These are phyloP conservation scores for Agapornis canus DNA, from an alignment of 2,797 vertebrate genomes.

Conservation along the genomic window DNA sequence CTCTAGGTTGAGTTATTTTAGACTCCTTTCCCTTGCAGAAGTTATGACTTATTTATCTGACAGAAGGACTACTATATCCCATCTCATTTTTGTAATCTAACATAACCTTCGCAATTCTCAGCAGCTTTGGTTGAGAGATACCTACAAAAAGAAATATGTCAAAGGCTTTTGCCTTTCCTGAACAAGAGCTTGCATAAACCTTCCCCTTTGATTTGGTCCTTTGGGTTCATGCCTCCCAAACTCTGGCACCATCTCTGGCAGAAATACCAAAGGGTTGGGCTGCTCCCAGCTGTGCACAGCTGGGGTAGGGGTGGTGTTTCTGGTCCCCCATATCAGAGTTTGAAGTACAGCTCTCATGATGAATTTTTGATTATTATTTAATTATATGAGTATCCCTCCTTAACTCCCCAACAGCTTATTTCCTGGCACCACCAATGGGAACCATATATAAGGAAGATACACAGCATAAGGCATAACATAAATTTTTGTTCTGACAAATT, in stretches of 20 bases:
- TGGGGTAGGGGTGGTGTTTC: fast-evolving
- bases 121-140: background rate
- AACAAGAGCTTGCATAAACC: background rate
- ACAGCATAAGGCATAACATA: fast-evolving
- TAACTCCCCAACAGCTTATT: background rate
- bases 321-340: fast-evolving
- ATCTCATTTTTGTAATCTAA: background rate
- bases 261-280: background rate
- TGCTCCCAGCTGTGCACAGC: background rate
- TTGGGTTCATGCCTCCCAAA: background rate
- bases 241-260: background rate
- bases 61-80: background rate
- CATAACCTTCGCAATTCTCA: background rate
- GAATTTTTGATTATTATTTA: background rate
- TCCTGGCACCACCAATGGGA: background rate
- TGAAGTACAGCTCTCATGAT: background rate
- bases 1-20: constrained; percentile 21
- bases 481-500: background rate
- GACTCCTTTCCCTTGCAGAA: constrained; percentile 8
- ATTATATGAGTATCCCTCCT: background rate
- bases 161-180: background rate
- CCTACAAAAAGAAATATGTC: background rate
- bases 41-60: background rate
- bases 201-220: background rate
- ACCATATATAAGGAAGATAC: background rate